phyloP scores from a whole-genome alignment of 2,888 invertebrate species.

The Acrobasis suavella region DNA sequence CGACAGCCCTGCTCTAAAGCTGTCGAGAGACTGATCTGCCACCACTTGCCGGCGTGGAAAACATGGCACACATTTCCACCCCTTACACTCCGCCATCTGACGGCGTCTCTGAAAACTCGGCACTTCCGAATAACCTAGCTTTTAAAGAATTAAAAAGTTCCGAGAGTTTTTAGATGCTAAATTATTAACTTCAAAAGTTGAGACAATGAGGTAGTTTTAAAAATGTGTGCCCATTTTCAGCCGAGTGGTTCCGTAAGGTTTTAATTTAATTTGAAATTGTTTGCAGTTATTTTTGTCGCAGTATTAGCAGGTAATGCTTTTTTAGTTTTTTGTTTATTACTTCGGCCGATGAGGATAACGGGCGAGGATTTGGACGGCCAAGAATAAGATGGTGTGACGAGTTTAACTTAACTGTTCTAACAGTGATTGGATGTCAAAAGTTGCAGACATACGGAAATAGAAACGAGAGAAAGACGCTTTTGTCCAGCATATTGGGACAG shows the following conservation, averaged over 20 bases:
- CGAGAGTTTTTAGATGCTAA: slow-evolving; percentile 34
- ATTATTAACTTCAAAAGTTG: slow-evolving; percentile 26
- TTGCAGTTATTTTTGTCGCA: background rate
- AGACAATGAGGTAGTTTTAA: slow-evolving; percentile 25
- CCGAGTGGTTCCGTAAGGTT: background rate
- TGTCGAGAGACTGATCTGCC: slow-evolving; percentile 39
- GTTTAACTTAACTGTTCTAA: too few relatives aligned
- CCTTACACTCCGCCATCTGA: slow-evolving; percentile 50
- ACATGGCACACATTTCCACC: slow-evolving; percentile 22
- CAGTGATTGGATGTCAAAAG: too few relatives aligned
- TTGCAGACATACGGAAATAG: too few relatives aligned
- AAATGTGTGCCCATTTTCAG: slow-evolving; percentile 21
- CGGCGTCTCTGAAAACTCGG: slow-evolving; percentile 43
- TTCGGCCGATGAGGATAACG: too few relatives aligned
- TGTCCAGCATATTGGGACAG: too few relatives aligned
- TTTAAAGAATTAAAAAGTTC: slow-evolving; percentile 40
- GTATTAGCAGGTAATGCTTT: background rate
- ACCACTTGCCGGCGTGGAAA: slow-evolving; percentile 19
- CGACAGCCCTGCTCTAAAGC: slow-evolving; percentile 32
- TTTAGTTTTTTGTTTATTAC: background rate
- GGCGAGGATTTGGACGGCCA: too few relatives aligned
- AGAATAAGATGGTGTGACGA: too few relatives aligned
- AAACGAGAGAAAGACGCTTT: too few relatives aligned
- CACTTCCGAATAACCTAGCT: slow-evolving; percentile 26
- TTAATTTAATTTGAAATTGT: slow-evolving; percentile 6